Base-by-base conservation (phyloP, 2,888 invertebrate species). In the Operophtera brumata region DNA sequence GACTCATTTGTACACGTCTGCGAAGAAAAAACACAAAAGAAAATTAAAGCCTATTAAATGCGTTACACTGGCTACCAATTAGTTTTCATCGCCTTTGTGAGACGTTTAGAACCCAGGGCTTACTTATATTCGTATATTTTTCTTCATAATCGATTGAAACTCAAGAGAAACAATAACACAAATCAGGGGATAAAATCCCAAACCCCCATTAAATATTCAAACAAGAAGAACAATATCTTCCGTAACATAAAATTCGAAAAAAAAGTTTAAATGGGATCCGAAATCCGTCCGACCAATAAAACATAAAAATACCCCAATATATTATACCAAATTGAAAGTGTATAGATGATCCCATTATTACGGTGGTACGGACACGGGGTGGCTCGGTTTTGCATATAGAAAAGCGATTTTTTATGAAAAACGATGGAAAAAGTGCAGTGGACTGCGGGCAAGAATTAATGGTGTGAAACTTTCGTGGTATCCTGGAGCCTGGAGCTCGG, bases 191-290 rank as follows among this genome's bases (percentile, higher is more conserved):
- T 61, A 43, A 50, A 55, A 57, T 61, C 62, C 65, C 55, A 57
- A 56, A 69, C 57, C 59, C 44, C 62, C 62, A 62, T 65, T 65
- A 62, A 59, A 65, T 65, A 65, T 65, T 65, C 62, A 62, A 65
- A 66, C 63, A 66, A 65, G 65, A 67, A 64, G 62, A 65, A 76
- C 84, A 82, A 86, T 87, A 82, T 82, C 84, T 87, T 88, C 87
- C 88, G 78, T 80, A 69, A 83, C 80, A 87, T 87, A 86, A 87
- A 87, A 86, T 84, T 82, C 78, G 80, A 81, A 84, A 83, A 69
- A 86, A 84, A 86, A 84, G 81, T 83, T 87, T 82, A 84, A 86
- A 82, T 74, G 75, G 79, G 77, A 75, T 73, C 75, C 80, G 71
- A 81, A 84, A 83, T 82, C 84, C 82, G 73, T 64, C 73, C 73